These are phyloP conservation scores for Ptilorrhoa leucosticta DNA, from an alignment of 2,113 vertebrate species.

Conservation along the genomic window DNA sequence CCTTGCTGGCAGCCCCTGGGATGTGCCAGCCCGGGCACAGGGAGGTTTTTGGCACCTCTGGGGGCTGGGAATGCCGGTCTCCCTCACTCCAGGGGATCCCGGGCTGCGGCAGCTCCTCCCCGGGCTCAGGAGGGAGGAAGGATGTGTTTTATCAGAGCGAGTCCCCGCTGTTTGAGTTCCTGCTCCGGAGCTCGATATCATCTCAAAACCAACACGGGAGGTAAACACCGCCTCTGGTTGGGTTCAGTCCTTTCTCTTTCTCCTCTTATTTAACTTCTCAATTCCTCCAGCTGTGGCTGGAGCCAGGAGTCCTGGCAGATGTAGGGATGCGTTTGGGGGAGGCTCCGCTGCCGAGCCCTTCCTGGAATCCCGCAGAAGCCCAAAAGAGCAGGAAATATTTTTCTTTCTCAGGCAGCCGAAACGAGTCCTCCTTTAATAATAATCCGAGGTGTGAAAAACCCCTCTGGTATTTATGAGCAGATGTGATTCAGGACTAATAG, in stretches of 20 bases:
- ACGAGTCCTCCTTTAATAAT: background rate
- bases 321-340: background rate
- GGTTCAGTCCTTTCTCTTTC: background rate
- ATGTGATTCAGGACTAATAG: background rate
- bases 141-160: constrained; percentile 11
- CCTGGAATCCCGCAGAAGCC: background rate
- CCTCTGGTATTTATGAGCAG: constrained; percentile 23
- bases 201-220: constrained; percentile 12
- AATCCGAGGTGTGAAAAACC: constrained; percentile 2
- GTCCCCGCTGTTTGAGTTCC: constrained; percentile 55
- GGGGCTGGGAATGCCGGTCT: background rate
- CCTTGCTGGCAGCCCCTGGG: background rate
- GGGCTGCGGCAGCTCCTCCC: background rate
- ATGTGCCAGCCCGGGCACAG: background rate
- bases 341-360: background rate
- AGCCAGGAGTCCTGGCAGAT: background rate
- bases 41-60: background rate
- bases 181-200: constrained; percentile 14
- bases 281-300: background rate
- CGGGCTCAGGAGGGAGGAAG: background rate
- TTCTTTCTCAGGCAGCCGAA: background rate
- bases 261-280: background rate
- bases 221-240: constrained; percentile 3
- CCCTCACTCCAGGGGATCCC: background rate
- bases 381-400: constrained; percentile 25